Conservation (phyloP, 2,113 vertebrate genomes). For the Leptosomus discolor region DNA sequence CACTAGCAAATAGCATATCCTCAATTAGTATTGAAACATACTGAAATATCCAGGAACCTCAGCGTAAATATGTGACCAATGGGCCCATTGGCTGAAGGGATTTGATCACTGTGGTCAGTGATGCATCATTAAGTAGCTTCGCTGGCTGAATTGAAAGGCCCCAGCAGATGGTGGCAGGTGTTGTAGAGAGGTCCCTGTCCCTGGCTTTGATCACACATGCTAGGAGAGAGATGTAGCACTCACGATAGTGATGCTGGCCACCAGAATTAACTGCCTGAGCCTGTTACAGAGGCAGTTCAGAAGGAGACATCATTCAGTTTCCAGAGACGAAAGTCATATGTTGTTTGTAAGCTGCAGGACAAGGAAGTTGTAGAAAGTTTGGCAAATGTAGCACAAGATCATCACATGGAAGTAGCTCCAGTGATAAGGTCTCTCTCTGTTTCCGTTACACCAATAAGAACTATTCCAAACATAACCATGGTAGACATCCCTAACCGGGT, state of each 20-base stretch:
- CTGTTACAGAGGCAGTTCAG: background rate
- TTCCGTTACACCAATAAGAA: background rate
- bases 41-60: background rate
- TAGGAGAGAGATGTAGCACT: background rate
- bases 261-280: background rate
- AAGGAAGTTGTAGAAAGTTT: background rate
- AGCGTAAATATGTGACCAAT: background rate
- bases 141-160: background rate
- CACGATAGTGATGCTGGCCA: accelerated
- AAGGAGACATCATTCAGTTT: background rate
- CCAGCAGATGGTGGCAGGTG: background rate
- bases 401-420: background rate
- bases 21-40: background rate
- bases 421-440: background rate
- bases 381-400: background rate
- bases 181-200: background rate
- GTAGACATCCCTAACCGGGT: background rate
- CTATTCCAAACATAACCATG: background rate
- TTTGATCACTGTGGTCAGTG: background rate
- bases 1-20: background rate
- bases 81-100: too few species aligned
- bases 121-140: background rate
- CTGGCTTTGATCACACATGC: background rate
- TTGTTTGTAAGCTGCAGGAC: background rate
- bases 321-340: background rate